Evolutionary conservation across 2,797 vertebrate genomes (phyloP).

Genomic region (Synanceia verrucosa): DNA sequence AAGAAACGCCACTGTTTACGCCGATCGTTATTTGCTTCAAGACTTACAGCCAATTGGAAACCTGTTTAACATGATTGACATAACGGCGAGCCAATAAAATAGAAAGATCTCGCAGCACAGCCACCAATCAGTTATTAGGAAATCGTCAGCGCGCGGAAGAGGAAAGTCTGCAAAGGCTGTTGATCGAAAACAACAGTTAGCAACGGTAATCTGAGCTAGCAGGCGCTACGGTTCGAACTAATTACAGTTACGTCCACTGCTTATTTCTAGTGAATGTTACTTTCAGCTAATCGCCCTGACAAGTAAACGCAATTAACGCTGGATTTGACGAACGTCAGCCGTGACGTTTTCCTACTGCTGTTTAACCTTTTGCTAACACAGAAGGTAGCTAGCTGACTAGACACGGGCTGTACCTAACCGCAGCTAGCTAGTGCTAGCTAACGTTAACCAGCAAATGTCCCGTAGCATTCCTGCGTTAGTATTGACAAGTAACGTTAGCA

Average conservation of each 20-base stretch:
- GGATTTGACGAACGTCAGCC: background rate
- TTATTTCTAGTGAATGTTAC: background rate
- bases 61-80: constrained; percentile 56
- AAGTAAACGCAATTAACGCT: background rate
- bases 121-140: constrained; percentile 68
- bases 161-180: constrained; percentile 73
- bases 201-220: constrained; percentile 21
- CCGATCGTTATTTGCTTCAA: constrained; percentile 22
- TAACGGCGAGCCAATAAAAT: constrained; percentile 59
- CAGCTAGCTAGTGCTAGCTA: constrained; percentile 26
- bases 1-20: constrained; percentile 4
- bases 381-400: constrained; percentile 21
- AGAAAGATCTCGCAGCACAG: accelerated
- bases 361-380: constrained; percentile 25
- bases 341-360: background rate
- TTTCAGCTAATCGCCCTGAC: background rate
- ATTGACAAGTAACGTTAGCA: background rate
- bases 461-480: background rate
- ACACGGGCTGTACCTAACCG: constrained; percentile 1
- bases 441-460: constrained; percentile 7
- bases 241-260: background rate
- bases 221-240: background rate
- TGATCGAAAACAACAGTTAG: constrained; percentile 59
- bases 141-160: constrained; percentile 84
- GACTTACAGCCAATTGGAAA: constrained; percentile 62